Base-by-base conservation (phyloP, 2,888 invertebrate genomes). In the Suillia variegata region DNA sequence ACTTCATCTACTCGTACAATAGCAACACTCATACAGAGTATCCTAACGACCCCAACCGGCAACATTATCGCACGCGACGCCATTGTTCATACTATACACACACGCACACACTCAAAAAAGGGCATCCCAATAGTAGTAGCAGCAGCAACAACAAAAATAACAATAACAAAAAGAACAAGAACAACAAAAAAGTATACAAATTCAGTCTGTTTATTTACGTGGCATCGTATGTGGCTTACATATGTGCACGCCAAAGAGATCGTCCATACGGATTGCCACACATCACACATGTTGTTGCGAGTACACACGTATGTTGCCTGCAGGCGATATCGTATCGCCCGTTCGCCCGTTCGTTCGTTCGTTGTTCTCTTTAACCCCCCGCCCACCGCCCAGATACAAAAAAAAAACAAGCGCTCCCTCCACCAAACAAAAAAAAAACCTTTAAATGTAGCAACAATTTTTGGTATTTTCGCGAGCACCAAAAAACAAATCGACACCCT, bases 231-330 rank as follows among this genome's bases (percentile, higher is more conserved):
- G 80, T 78, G 77, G 71, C 75, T 74, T 78, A 75, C 79, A 78
- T 79, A 78, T 78, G 77, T 75, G 69, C 73, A 75, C 77, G 71
- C 70, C 74, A 73, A 74, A n/a, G 67, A 68, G 67, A 67, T 75
- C 75, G 71, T 80, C 81, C 81, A 82, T 81, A 81, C 80, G 81
- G 81, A 79, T 76, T 77, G 77, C 76, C 82, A 79, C 80, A 81
- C 73, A 79, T 81, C 82, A 80, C 80, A 80, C 81, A 80, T 80
- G 80, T 79, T 80, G 73, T 76, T 73, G 71, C 74, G 79, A 77
- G 73, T 74, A 79, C 76, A 69, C 75, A 77, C 77, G 74, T 76
- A 79, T 78, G 79, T 76, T 79, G 79, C 76, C 76, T 77, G 77
- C 76, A 77, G 74, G 76, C 79, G 79, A 78, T 79, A 79, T 77